These are phyloP conservation scores for Tetropium fuscum DNA, from an alignment of 2,888 invertebrate genomes.

Conservation along the genomic window DNA sequence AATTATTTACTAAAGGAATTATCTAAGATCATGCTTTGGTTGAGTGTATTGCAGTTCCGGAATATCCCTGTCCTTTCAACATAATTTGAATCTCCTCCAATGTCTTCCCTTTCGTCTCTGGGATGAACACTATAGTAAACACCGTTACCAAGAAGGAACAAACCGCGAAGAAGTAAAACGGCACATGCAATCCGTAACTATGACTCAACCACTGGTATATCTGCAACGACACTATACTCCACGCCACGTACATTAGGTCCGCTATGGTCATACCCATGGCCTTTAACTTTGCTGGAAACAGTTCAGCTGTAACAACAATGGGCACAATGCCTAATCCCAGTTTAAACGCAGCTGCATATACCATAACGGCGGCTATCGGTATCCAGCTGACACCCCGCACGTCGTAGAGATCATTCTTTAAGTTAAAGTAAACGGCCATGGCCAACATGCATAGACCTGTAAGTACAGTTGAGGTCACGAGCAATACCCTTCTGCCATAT, in stretches of 20 bases:
- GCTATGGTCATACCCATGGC: slow-evolving; percentile 63
- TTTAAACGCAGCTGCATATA: slow-evolving; percentile 61
- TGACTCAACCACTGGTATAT: slow-evolving; percentile 55
- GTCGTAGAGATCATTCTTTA: slow-evolving; percentile 55
- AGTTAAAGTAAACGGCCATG: slow-evolving; percentile 60
- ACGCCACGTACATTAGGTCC: slow-evolving; percentile 60
- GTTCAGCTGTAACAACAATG: slow-evolving; percentile 62
- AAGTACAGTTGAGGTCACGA: slow-evolving; percentile 57
- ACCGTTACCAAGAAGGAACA: slow-evolving; percentile 43
- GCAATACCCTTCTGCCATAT: slow-evolving; percentile 59
- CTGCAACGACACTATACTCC: slow-evolving; percentile 56
- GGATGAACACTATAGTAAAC: slow-evolving; percentile 63
- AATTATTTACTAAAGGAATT: too few relatives aligned
- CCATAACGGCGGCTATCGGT: slow-evolving; percentile 61
- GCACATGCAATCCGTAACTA: slow-evolving; percentile 55
- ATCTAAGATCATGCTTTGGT: too few relatives aligned
- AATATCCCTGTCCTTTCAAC: slow-evolving; percentile 26
- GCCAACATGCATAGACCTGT: slow-evolving; percentile 58
- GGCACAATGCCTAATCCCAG: slow-evolving; percentile 63
- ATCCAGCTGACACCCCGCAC: slow-evolving; percentile 58
- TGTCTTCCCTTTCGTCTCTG: slow-evolving; percentile 78
- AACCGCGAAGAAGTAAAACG: slow-evolving; percentile 58
- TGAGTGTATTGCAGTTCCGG: too few relatives aligned
- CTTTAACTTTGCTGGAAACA: slow-evolving; percentile 63
- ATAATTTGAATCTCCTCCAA: slow-evolving; percentile 72